phyloP scores from a whole-genome alignment of 2,888 invertebrate species.

The Synanthedon vespiformis region DNA sequence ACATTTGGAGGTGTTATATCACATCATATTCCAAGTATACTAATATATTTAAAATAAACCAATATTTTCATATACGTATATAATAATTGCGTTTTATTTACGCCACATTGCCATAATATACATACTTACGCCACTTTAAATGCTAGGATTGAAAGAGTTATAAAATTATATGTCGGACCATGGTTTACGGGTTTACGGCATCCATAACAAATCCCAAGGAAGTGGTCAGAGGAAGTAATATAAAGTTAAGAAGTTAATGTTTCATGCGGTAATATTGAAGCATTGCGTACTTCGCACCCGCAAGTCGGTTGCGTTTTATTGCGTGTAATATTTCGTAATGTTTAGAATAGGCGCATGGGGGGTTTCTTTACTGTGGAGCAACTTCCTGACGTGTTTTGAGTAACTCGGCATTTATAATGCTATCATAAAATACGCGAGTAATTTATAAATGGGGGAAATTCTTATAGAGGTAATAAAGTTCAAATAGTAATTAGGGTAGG shows the following conservation, averaged over 20 bases:
- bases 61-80: no score
- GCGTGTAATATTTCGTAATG: neutral
- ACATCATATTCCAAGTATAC: no score
- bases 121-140: no score
- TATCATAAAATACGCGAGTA: neutral
- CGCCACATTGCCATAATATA: no score
- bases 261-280: neutral
- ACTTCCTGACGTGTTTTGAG: neutral
- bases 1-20: no score
- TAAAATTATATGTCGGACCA: no score
- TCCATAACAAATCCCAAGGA: neutral
- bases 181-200: neutral
- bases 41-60: no score
- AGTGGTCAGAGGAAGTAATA: neutral
- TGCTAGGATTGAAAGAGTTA: no score
- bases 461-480: no score
- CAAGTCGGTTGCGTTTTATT: neutral
- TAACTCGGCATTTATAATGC: neutral
- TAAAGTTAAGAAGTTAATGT: neutral
- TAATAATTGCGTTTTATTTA: no score
- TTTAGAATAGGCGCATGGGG: neutral
- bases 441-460: neutral
- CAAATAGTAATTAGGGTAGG: no score
- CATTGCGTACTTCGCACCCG: neutral
- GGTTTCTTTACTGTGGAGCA: neutral